Evolutionary conservation across 1,140 invertebrate species (phyloP).

Genomic region (Euschistus heros): DNA sequence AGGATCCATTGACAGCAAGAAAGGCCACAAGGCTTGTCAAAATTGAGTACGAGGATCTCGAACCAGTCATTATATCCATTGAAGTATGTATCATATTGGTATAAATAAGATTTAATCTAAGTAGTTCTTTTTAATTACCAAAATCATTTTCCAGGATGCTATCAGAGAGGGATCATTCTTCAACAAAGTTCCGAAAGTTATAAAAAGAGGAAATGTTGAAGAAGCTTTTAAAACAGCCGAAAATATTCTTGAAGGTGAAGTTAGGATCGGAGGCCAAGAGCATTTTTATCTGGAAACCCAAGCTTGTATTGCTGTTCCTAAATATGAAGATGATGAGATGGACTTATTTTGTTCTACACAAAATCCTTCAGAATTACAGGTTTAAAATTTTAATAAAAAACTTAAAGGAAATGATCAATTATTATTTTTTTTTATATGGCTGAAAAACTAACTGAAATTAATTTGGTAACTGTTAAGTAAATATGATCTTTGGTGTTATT

Average conservation of each 20-base stretch:
- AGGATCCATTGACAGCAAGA: conserved; percentile 58
- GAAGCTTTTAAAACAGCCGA: conserved; percentile 43
- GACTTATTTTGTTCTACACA: conserved; percentile 77
- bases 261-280: conserved; percentile 82
- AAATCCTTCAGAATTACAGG: conserved; percentile 61
- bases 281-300: conserved; percentile 95
- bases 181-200: conserved; percentile 39
- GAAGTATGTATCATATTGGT: conserved; percentile 40
- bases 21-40: conserved; percentile 60
- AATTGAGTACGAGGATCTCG: conserved; percentile 61
- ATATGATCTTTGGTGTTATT: neutral
- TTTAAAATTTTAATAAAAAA: too few relatives aligned
- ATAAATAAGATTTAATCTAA: neutral
- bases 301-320: conserved; percentile 59
- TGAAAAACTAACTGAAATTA: too few relatives aligned
- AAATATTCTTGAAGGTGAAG: conserved; percentile 54
- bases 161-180: conserved; percentile 61
- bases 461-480: conserved; percentile 3
- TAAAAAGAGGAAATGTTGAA: conserved; percentile 56
- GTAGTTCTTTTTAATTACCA: neutral
- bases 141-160: conserved; percentile 46
- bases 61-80: conserved; percentile 69
- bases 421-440: too few relatives aligned
- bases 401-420: too few relatives aligned
- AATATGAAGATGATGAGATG: conserved; percentile 70